Evolutionary conservation across 1,140 invertebrate genomes (phyloP).

Genomic region (Leptinotarsa undecemlineata): DNA sequence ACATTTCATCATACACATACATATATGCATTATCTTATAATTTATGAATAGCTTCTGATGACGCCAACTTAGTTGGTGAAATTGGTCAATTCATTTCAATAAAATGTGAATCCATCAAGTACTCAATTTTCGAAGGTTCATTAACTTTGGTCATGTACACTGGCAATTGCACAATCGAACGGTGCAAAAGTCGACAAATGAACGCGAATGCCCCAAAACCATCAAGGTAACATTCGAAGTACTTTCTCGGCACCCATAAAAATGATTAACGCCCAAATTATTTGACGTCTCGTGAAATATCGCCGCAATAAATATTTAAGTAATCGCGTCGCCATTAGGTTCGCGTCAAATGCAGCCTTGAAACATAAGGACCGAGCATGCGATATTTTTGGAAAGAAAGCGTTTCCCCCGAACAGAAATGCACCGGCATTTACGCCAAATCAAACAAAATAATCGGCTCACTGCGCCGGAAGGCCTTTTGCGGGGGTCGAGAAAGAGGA

Average conservation of each 20-base stretch:
- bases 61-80: too few species aligned
- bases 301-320: conserved; percentile 25
- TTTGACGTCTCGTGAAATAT: conserved; percentile 25
- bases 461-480: conserved; percentile 20
- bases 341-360: conserved; percentile 12
- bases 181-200: not conserved
- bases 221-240: conserved; percentile 19
- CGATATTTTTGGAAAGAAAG: conserved; percentile 14
- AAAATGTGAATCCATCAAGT: too few species aligned
- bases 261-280: conserved; percentile 29
- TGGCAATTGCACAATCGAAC: not conserved
- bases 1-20: too few species aligned
- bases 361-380: conserved; percentile 13
- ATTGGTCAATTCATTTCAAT: too few species aligned
- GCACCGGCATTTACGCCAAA: conserved; percentile 20
- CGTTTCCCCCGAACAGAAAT: not conserved
- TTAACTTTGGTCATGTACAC: not conserved
- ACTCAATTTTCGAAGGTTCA: not conserved
- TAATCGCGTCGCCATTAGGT: conserved; percentile 26
- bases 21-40: too few species aligned
- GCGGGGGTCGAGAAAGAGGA: not conserved
- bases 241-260: conserved; percentile 24
- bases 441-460: conserved; percentile 30
- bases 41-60: too few species aligned
- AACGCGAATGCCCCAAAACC: conserved; percentile 4